Percentiles rank a stretch among this genome's conserved stretches.
Conservation (phyloP, 2,797 vertebrate genomes). For the Darevskia mixta region DNA sequence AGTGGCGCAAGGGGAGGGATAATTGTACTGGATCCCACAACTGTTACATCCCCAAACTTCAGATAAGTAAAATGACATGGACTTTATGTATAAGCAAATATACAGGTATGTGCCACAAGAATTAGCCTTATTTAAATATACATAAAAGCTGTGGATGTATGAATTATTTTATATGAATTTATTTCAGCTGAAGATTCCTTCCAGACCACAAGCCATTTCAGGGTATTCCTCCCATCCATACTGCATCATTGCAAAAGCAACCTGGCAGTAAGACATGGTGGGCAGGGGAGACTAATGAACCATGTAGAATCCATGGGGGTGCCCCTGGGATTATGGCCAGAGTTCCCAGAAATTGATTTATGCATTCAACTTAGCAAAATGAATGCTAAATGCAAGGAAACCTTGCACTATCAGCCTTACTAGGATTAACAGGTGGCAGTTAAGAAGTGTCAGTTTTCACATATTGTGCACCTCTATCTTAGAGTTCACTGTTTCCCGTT, state of each 20-base stretch:
- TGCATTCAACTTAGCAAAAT: neutral
- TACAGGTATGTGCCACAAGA: neutral
- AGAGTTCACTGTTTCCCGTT: neutral
- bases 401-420: neutral
- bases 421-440: neutral
- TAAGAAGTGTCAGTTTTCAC: neutral
- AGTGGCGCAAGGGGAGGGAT: neutral
- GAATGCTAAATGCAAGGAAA: neutral
- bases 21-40: neutral
- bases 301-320: neutral
- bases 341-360: neutral
- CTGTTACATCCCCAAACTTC: neutral
- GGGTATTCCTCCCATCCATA: neutral
- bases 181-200: neutral
- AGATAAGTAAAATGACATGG: neutral
- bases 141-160: neutral
- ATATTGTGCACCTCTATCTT: neutral
- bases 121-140: neutral
- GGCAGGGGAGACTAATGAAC: neutral
- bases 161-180: neutral
- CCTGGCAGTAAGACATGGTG: too few relatives aligned
- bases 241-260: neutral
- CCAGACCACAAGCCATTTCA: neutral
- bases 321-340: neutral
- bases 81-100: neutral